Percentiles rank a stretch among this genome's conserved stretches.
Conservation (phyloP, 2,113 vertebrate species). For the Rhinoderma darwinii region DNA sequence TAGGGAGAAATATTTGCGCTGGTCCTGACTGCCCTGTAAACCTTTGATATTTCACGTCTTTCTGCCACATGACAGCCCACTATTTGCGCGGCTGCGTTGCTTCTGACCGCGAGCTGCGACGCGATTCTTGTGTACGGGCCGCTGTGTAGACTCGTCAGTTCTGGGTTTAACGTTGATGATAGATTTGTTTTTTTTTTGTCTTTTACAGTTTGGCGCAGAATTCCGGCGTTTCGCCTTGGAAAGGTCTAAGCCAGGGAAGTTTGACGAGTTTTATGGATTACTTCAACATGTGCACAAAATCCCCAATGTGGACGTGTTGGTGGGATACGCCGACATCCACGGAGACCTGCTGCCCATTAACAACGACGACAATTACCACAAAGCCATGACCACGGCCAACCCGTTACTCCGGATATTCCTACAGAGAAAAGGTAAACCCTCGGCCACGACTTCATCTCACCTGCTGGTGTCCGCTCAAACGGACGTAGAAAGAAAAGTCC, state of each 20-base stretch:
- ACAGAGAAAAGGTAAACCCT: slow-evolving; percentile 91
- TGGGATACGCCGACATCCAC: slow-evolving; percentile 93
- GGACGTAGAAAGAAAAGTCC: too few species aligned
- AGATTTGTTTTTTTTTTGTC: background rate
- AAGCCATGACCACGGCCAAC: slow-evolving; percentile 92
- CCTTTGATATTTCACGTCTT: too few species aligned
- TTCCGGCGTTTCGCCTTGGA: slow-evolving; percentile 97
- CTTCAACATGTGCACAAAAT: slow-evolving; percentile 96
- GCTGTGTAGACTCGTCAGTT: too few species aligned
- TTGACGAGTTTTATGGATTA: slow-evolving; percentile 96
- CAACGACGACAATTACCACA: slow-evolving; percentile 97
- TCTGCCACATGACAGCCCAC: too few species aligned
- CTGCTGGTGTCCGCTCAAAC: too few species aligned
- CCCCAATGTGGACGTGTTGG: slow-evolving; percentile 90
- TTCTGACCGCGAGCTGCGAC: too few species aligned
- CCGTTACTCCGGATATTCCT: slow-evolving; percentile 94
- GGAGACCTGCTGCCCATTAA: slow-evolving; percentile 97
- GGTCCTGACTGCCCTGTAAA: too few species aligned
- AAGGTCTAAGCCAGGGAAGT: slow-evolving; percentile 92
- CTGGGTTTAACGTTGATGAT: background rate
- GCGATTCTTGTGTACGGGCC: too few species aligned
- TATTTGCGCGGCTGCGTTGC: too few species aligned
- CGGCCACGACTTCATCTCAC: too few species aligned
- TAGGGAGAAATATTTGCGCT: too few species aligned
- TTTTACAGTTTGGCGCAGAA: slow-evolving; percentile 92